These are phyloP conservation scores for Prunella himalayana DNA, from an alignment of 2,113 vertebrate genomes.

Conservation along the genomic window DNA sequence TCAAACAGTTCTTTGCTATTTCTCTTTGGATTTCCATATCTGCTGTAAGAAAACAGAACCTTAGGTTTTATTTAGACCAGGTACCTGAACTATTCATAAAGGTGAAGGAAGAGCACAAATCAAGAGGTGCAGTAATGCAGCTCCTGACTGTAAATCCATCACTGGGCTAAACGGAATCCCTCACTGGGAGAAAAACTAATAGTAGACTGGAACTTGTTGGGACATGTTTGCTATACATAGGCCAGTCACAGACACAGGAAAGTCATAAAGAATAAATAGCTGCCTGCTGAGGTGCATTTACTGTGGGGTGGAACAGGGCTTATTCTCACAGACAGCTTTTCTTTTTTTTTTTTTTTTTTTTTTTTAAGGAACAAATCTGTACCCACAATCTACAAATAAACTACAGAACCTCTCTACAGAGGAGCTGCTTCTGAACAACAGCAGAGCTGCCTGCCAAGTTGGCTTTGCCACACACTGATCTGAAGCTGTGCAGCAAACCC, in stretches of 20 bases:
- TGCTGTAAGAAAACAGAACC: not conserved
- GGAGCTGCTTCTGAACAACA: not conserved
- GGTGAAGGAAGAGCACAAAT: not conserved
- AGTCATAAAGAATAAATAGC: slow-evolving; percentile 43
- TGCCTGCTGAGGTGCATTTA: not conserved
- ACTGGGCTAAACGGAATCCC: not conserved
- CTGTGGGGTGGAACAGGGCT: not conserved
- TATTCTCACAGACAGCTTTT: not conserved
- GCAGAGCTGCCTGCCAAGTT: not conserved
- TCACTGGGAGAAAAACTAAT: not conserved
- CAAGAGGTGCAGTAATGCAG: not conserved
- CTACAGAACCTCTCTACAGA: not conserved
- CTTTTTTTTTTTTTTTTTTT: not conserved
- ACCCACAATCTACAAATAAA: slow-evolving; percentile 6
- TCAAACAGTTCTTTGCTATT: not conserved
- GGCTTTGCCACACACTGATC: not conserved
- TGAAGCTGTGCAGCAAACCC: not conserved
- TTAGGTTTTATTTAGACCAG: not conserved
- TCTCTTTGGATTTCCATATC: not conserved
- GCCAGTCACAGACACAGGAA: slow-evolving; percentile 22
- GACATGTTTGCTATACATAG: slow-evolving; percentile 17
- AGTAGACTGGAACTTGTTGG: not conserved
- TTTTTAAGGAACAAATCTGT: not conserved
- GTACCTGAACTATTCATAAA: not conserved
- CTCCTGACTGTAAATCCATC: not conserved